Percentiles rank a stretch among this genome's conserved stretches.
phyloP scores from a whole-genome alignment of 2,888 invertebrate species.

The Deroplatys truncata region DNA sequence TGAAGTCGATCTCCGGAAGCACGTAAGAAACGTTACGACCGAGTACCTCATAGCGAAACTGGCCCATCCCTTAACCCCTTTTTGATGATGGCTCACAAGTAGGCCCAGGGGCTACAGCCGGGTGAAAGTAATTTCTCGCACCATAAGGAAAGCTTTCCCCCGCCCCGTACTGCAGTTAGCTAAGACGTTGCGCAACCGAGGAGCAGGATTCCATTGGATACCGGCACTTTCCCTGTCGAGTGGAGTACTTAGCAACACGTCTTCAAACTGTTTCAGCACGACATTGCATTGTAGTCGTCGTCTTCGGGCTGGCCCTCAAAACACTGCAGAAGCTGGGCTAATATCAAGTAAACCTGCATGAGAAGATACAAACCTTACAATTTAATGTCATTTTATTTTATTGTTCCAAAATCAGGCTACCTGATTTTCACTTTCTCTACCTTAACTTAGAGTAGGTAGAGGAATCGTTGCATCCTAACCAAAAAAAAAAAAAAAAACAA shows the following conservation, averaged over 20 bases:
- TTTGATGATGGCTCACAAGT: neutral
- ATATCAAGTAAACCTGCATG: too few relatives aligned
- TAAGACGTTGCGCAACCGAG: neutral
- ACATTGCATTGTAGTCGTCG: neutral
- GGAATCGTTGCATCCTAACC: too few relatives aligned
- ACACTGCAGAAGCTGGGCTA: too few relatives aligned
- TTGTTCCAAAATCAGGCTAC: too few relatives aligned
- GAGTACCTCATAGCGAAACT: neutral
- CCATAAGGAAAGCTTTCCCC: neutral
- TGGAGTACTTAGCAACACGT: too few relatives aligned
- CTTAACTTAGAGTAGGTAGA: too few relatives aligned
- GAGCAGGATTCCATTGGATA: neutral
- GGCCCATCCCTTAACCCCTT: neutral
- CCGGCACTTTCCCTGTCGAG: neutral
- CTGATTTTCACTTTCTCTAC: too few relatives aligned
- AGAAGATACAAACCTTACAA: too few relatives aligned
- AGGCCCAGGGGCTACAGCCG: neutral
- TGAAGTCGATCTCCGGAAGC: too few relatives aligned
- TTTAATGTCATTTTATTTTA: too few relatives aligned
- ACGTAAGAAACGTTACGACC: neutral
- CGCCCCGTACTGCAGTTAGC: neutral
- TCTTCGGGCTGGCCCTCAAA: too few relatives aligned
- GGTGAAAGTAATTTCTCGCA: neutral
- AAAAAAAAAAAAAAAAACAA: too few relatives aligned
- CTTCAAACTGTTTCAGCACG: neutral